Conservation (phyloP, 2,797 vertebrate genomes). For the Girardinus metallicus region DNA sequence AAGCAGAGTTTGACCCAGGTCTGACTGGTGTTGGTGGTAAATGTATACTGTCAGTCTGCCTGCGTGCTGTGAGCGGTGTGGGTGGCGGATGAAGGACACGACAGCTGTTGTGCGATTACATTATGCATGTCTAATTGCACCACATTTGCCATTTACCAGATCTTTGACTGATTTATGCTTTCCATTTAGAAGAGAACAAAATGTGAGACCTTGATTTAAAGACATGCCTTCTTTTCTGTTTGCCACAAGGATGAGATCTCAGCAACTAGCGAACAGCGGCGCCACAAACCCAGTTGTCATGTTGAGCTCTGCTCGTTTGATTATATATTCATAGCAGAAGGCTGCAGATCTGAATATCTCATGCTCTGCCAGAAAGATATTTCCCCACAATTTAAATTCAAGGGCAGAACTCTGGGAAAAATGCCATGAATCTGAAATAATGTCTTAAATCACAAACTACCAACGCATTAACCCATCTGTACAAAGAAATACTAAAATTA, state of each 20-base stretch:
- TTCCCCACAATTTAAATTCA: constrained; percentile 69
- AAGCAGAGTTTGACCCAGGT: constrained; percentile 18
- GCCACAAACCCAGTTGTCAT: constrained; percentile 21
- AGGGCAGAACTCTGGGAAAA: constrained; percentile 39
- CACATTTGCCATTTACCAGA: constrained; percentile 28
- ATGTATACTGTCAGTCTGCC: background rate
- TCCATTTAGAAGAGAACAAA: constrained; percentile 9
- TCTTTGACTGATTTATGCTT: constrained; percentile 24
- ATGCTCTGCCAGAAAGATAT: constrained; percentile 69
- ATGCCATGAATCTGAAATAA: constrained; percentile 60
- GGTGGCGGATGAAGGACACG: constrained; percentile 31
- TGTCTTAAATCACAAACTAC: constrained; percentile 46
- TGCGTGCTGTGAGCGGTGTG: constrained; percentile 23
- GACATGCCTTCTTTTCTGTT: constrained; percentile 3
- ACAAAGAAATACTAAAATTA: constrained; percentile 14
- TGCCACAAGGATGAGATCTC: constrained; percentile 7
- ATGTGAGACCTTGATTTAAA: constrained; percentile 17
- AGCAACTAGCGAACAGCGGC: constrained; percentile 2
- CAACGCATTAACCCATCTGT: background rate
- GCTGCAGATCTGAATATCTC: constrained; percentile 69
- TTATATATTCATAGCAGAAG: constrained; percentile 63
- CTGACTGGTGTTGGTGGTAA: constrained; percentile 5
- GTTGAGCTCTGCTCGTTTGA: constrained; percentile 28
- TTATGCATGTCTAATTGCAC: constrained; percentile 36
- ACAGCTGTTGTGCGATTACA: constrained; percentile 37